These are phyloP conservation scores for Volucella bombylans DNA, from an alignment of 2,888 invertebrate genomes.

Conservation along the genomic window DNA sequence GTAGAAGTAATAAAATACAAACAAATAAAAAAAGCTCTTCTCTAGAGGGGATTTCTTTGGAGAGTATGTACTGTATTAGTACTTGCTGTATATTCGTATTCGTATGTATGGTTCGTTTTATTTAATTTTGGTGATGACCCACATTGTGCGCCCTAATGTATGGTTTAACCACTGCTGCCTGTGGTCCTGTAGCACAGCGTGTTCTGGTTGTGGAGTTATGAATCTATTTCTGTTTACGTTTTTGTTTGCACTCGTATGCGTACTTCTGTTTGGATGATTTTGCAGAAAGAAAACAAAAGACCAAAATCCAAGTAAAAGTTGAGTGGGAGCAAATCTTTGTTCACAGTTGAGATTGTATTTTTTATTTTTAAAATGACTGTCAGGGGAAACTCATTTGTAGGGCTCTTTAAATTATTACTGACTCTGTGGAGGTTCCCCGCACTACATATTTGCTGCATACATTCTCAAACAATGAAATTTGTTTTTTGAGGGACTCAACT, in stretches of 20 bases:
- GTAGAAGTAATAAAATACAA: slow-evolving; percentile 66
- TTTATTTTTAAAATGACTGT: slow-evolving; percentile 37
- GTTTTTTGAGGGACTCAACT: slow-evolving; percentile 14
- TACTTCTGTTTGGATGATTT: slow-evolving; percentile 32
- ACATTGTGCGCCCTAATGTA: slow-evolving; percentile 50
- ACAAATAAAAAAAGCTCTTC: slow-evolving; percentile 49
- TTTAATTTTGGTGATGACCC: slow-evolving; percentile 61
- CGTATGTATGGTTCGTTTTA: slow-evolving; percentile 34
- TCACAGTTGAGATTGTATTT: slow-evolving; percentile 37
- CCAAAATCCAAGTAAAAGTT: slow-evolving; percentile 29
- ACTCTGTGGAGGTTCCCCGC: neutral
- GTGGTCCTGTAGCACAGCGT: slow-evolving; percentile 18
- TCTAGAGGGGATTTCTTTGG: slow-evolving; percentile 27
- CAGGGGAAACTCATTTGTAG: slow-evolving; percentile 46
- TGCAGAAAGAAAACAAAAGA: slow-evolving; percentile 38
- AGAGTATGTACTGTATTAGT: neutral
- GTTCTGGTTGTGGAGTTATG: slow-evolving; percentile 10
- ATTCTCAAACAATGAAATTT: slow-evolving; percentile 1
- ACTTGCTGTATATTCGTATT: slow-evolving; percentile 1
- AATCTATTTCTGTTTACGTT: too few species aligned
- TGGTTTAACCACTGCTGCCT: slow-evolving; percentile 43
- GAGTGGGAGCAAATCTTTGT: slow-evolving; percentile 58
- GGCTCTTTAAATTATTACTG: slow-evolving; percentile 33
- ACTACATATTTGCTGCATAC: neutral
- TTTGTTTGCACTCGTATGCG: neutral